Evolutionary conservation across 2,888 invertebrate species (phyloP).

Genomic region (Creontiades dilutus): DNA sequence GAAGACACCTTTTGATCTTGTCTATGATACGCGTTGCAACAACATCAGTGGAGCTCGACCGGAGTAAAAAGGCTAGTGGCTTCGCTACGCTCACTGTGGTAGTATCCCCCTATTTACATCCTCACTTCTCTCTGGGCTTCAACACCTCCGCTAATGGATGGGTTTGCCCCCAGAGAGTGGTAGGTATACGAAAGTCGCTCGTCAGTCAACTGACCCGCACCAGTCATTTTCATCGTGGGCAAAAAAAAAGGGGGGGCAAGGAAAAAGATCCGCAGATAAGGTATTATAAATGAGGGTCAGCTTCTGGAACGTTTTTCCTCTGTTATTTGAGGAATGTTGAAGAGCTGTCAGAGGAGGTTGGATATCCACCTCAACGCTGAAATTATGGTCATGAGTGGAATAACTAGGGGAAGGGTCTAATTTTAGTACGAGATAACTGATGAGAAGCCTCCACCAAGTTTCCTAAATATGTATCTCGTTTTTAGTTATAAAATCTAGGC

Average conservation of each 20-base stretch:
- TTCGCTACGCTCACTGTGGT: slow-evolving; percentile 28
- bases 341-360: background rate
- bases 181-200: slow-evolving; percentile 47
- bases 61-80: slow-evolving; percentile 27
- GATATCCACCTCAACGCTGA: background rate
- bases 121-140: slow-evolving; percentile 14
- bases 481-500: too few relatives aligned
- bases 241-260: background rate
- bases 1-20: slow-evolving; percentile 56
- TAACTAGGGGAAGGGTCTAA: too few relatives aligned
- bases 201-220: slow-evolving; percentile 46
- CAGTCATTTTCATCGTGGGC: slow-evolving; percentile 46
- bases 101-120: slow-evolving; percentile 54
- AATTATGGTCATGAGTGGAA: background rate
- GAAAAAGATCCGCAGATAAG: slow-evolving; percentile 37
- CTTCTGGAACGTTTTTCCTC: background rate
- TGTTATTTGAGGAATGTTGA: slow-evolving; percentile 25
- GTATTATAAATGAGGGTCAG: slow-evolving; percentile 27
- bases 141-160: slow-evolving; percentile 62
- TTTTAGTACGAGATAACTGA: too few relatives aligned
- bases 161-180: slow-evolving; percentile 28
- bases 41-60: slow-evolving; percentile 7
- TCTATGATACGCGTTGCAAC: slow-evolving; percentile 56
- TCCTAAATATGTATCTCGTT: too few relatives aligned
- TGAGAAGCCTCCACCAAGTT: too few relatives aligned